Base-by-base conservation (phyloP, 2,797 vertebrate genomes). In the Gymnodraco acuticeps region DNA sequence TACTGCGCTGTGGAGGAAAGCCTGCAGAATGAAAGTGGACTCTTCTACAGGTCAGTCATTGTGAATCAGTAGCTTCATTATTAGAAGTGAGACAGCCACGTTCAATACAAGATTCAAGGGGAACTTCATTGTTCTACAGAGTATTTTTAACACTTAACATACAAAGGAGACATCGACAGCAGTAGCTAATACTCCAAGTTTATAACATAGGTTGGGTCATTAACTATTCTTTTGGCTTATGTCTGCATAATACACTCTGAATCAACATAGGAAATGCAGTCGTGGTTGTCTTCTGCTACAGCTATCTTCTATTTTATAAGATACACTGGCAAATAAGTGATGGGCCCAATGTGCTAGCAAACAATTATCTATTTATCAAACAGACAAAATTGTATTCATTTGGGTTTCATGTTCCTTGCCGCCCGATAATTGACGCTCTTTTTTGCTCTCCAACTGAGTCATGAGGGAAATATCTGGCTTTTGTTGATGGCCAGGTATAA, bases 1-100 rank as follows among this genome's bases (percentile, higher is more conserved):
- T 83, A 90, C 87, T 95, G 92, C 1, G 90, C 92, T 10, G 92
- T 95, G 82, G 91, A 93, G 47, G 89, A 94, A 74, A 91, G 79
- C 46, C 84, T 94, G 70, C 75, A 90, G 72, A 79, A 90, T 9
- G 63, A 79, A 61, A 93, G 82, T 33, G 91, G 93, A 46, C 86
- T 93, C n/a, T 93, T 93, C 65, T 94, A 93, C 93, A 93, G 93
- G 90, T 94, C 33, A 84, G 88, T 77, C 38, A 60, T 0, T 59
- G 27, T 33, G 56, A 72, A 73, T 33, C 55, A 27, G 13, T 31
- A 47, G 10, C 14, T 63, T 20, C 12, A 50, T 23, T 8, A 52
- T 27, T 15, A 64, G 47, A 38, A 20, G 50, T 50, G 54, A 43
- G 17, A 61, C 45, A 58, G 4, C 38, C 23, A 47, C 2, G 9